These are phyloP conservation scores for Sinodicranocentrus sp. DNA, from an alignment of 2,888 invertebrate species.

Conservation along the genomic window DNA sequence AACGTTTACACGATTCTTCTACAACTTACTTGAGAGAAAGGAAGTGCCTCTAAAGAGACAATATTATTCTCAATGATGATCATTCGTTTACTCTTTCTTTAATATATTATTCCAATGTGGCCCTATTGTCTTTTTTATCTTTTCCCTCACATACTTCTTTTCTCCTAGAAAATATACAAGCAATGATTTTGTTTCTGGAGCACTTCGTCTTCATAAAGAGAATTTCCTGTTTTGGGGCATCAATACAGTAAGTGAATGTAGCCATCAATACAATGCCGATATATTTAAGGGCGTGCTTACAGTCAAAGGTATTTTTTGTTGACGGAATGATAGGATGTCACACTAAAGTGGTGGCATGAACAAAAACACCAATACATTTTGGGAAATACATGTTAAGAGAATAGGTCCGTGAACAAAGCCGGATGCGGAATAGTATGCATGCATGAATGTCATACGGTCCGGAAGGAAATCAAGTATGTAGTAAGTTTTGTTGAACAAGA, in stretches of 20 bases:
- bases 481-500: not conserved
- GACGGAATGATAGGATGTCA: slow-evolving; percentile 34
- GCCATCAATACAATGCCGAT: slow-evolving; percentile 56
- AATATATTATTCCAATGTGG: slow-evolving; percentile 69
- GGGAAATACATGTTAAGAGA: too few relatives aligned
- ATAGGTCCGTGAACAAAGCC: slow-evolving; percentile 21
- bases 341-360: slow-evolving; percentile 8
- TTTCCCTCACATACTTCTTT: not conserved
- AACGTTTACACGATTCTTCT: not conserved
- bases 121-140: slow-evolving; percentile 53
- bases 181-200: not conserved
- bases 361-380: too few relatives aligned
- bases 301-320: slow-evolving; percentile 49
- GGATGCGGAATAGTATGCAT: slow-evolving; percentile 12
- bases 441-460: slow-evolving; percentile 44
- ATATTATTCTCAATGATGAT: slow-evolving; percentile 63
- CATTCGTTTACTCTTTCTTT: slow-evolving; percentile 61
- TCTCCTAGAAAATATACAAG: not conserved
- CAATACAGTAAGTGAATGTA: slow-evolving; percentile 45
- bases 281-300: slow-evolving; percentile 26
- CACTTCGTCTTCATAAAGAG: not conserved
- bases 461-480: slow-evolving; percentile 47
- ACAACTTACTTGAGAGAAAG: not conserved
- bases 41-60: slow-evolving; percentile 51
- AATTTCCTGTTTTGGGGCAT: slow-evolving; percentile 11